phyloP scores from a whole-genome alignment of 2,113 vertebrate species.

The Strigops habroptila region DNA sequence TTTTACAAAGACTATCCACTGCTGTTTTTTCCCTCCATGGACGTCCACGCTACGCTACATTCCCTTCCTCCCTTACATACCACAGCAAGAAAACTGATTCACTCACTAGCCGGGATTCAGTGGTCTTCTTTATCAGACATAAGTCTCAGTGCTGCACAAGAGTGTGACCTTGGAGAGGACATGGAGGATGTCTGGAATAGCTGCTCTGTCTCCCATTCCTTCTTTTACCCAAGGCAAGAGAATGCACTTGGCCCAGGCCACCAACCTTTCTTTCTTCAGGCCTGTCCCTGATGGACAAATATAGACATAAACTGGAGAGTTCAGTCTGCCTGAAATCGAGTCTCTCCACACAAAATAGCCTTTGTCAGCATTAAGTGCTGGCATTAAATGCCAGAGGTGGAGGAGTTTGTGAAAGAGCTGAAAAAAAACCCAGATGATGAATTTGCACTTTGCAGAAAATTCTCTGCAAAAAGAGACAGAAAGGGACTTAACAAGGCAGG shows the following conservation, averaged over 20 bases:
- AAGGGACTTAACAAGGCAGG: neutral
- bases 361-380: neutral
- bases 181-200: neutral
- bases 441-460: neutral
- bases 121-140: neutral
- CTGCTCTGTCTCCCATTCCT: neutral
- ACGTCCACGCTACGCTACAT: neutral
- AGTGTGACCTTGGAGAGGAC: neutral
- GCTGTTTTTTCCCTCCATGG: neutral
- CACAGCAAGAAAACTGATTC: accelerated
- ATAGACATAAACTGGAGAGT: neutral
- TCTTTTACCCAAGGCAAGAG: neutral
- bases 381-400: neutral
- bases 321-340: neutral
- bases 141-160: neutral
- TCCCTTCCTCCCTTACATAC: neutral
- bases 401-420: neutral
- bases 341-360: neutral
- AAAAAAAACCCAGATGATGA: neutral
- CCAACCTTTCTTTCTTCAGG: neutral
- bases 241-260: neutral
- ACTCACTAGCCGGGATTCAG: neutral
- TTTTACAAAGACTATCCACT: neutral
- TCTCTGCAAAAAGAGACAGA: neutral
- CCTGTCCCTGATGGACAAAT: neutral